A percentile compares a stretch with the other conserved stretches of the same genome.
Evolutionary conservation across 2,888 invertebrate genomes (phyloP).

Genomic region (Rotaria macrura): DNA sequence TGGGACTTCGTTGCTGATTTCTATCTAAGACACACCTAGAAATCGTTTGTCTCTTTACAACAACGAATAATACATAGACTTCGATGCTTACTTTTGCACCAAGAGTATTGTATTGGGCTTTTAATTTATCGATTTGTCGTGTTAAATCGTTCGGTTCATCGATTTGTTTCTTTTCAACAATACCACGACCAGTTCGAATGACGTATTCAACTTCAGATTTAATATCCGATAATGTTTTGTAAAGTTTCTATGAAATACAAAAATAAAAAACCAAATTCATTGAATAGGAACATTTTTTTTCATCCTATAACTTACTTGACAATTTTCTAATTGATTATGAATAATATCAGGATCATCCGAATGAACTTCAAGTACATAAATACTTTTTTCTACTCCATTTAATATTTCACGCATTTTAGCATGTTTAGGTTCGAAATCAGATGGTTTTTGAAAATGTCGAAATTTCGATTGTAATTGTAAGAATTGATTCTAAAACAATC

Average conservation of each 20-base stretch:
- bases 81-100: conserved; percentile 43
- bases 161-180: conserved; percentile 64
- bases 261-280: neutral
- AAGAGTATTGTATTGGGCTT: conserved; percentile 69
- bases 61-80: too few species aligned
- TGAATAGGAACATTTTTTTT: neutral
- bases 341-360: conserved; percentile 31
- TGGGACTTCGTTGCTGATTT: too few species aligned
- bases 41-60: too few species aligned
- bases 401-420: conserved; percentile 62
- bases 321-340: conserved; percentile 29
- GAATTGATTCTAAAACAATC: neutral
- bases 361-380: conserved; percentile 28
- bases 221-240: conserved; percentile 71
- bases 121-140: conserved; percentile 65
- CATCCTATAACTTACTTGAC: neutral
- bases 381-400: conserved; percentile 57
- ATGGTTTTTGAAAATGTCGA: conserved; percentile 49
- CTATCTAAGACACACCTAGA: too few species aligned
- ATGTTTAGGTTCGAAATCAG: conserved; percentile 61
- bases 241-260: conserved; percentile 56
- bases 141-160: conserved; percentile 62
- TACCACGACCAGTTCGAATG: conserved; percentile 67
- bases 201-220: conserved; percentile 73
- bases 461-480: conserved; percentile 28